Evolutionary conservation across 2,113 vertebrate genomes (phyloP), one percentile per base, ranked within the genome.

Genomic region (Centrocercus urophasianus): DNA sequence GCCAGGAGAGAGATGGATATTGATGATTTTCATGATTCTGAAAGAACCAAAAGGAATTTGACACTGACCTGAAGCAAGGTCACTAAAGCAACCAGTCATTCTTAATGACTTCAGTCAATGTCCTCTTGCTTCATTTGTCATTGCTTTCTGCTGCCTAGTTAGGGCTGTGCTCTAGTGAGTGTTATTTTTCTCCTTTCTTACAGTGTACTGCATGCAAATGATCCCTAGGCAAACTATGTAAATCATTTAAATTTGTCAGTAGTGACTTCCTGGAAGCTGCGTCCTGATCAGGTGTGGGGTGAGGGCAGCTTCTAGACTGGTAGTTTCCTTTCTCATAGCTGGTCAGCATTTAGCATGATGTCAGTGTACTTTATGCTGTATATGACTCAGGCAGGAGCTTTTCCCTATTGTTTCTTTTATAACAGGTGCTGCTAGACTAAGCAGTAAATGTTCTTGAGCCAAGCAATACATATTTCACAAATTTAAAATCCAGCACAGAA

Each of bases 11-110:
- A 82, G 42, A 87, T 87, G 60, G 76, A 89, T 93, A 92, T 82
- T 91, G 71, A 83, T 83, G 77, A 83, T 73, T 83, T 95, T 89
- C 34, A 38, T 88, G 64, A 70, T 91, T 83, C 50, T 83, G 87
- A 52, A 79, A 70, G 56, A 89, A 75, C 57, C n/a, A 7, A 61
- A 92, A 89, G 59, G 59, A 83, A 80, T 94, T 89, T 91, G 71
- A 89, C 71, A 59, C 59, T 89, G 75, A 92, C 84, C 50, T 77
- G 83, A 80, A 89, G 47, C 67, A 1, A 6, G 32, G 60, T 96
- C 24, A 5, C 50, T 85, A 73, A 25, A 47, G 64, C 64, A 82
- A 45, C 48, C 54, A 38, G 59, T 80, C 28, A 5, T 94, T 90
- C 63, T 50, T 80, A 64, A 56, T 45, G 19, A 34, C 21, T 80